Evolutionary conservation across 2,888 invertebrate genomes (phyloP).

Genomic region (Eupithecia abbreviata): DNA sequence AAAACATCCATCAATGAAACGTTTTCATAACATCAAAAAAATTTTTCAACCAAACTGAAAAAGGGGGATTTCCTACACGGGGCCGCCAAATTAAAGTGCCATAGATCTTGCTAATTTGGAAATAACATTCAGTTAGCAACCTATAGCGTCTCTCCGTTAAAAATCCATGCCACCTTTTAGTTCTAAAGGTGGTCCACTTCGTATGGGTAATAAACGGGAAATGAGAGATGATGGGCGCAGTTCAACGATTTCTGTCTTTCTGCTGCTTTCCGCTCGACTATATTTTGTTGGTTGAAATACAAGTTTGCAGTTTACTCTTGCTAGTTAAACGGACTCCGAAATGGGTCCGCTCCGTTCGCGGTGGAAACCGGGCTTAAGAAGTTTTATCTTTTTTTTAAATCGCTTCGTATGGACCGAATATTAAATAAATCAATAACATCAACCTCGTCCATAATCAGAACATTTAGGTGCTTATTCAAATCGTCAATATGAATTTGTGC

Average conservation of each 20-base stretch:
- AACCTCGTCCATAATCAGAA: conserved; percentile 54
- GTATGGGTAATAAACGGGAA: too few species aligned
- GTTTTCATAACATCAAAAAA: background rate
- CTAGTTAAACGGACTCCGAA: too few species aligned
- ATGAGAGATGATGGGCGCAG: too few species aligned
- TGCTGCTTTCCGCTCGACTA: too few species aligned
- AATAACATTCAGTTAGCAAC: background rate
- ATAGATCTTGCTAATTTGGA: background rate
- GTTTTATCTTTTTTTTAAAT: background rate
- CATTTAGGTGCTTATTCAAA: conserved; percentile 68
- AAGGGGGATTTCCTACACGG: background rate
- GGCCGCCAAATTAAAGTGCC: background rate
- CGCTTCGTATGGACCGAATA: background rate
- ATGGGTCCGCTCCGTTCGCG: too few species aligned
- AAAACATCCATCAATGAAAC: too few species aligned
- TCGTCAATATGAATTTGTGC: conserved; percentile 64
- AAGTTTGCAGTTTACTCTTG: too few species aligned
- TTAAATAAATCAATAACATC: background rate
- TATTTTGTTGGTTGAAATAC: too few species aligned
- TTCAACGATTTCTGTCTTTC: too few species aligned
- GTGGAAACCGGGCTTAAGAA: too few species aligned
- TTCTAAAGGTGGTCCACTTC: background rate
- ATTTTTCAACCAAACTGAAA: background rate
- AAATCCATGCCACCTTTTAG: background rate
- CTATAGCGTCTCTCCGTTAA: background rate